Evolutionary conservation across 1,140 invertebrate species (phyloP).

Genomic region (Bradysia coprophila): DNA sequence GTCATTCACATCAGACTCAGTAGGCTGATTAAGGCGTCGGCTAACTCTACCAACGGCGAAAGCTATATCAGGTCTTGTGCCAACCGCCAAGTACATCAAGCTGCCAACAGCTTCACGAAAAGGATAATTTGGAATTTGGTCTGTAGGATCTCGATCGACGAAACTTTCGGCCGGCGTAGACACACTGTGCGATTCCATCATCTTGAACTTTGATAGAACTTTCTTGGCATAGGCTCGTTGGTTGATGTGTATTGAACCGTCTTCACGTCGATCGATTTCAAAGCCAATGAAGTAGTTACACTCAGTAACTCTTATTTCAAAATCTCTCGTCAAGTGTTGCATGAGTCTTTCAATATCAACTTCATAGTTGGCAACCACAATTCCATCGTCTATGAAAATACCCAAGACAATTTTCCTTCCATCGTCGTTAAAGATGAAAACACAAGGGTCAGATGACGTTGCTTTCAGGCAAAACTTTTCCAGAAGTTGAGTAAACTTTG

Average conservation of each 20-base stretch:
- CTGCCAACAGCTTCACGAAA: slow-evolving; percentile 21
- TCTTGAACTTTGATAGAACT: slow-evolving; percentile 13
- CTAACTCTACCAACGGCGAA: slow-evolving; percentile 15
- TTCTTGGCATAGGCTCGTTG: slow-evolving; percentile 12
- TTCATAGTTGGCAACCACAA: slow-evolving; percentile 8
- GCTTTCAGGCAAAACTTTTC: slow-evolving; percentile 8
- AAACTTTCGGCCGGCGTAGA: slow-evolving; percentile 10
- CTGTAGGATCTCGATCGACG: background rate
- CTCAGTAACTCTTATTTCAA: slow-evolving; percentile 9
- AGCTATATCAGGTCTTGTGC: slow-evolving; percentile 22
- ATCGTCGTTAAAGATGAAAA: slow-evolving; percentile 8
- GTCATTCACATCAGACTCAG: slow-evolving; percentile 15
- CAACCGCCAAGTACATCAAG: slow-evolving; percentile 20
- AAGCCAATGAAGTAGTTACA: slow-evolving; percentile 10
- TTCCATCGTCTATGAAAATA: slow-evolving; percentile 12
- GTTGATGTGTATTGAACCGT: slow-evolving; percentile 10
- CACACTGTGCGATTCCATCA: slow-evolving; percentile 11
- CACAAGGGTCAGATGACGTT: slow-evolving; percentile 11
- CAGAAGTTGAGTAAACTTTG: slow-evolving; percentile 12
- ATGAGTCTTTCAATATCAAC: slow-evolving; percentile 6
- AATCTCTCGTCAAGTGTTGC: slow-evolving; percentile 8
- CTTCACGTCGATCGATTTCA: slow-evolving; percentile 10
- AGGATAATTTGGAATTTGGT: slow-evolving; percentile 4
- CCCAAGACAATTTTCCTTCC: slow-evolving; percentile 9
- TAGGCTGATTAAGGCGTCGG: slow-evolving; percentile 19